Percentiles rank a stretch among this genome's conserved stretches.
Evolutionary conservation across 2,888 invertebrate species (phyloP).

Genomic region (Scaptomyza flava): DNA sequence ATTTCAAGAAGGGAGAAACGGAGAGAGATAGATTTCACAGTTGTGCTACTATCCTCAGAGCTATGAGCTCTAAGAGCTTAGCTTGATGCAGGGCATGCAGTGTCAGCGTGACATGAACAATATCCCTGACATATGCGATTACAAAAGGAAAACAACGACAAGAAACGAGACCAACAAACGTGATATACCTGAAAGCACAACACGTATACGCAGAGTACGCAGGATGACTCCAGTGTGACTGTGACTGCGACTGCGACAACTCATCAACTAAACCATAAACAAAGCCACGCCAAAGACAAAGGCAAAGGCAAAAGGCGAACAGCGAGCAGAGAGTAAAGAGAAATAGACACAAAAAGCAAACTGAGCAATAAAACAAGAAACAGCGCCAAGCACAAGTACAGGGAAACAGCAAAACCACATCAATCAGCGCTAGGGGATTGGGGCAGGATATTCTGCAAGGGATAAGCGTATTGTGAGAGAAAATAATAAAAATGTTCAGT

Average conservation of each 20-base stretch:
- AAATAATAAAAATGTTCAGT: conserved; percentile 47
- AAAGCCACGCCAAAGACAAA: conserved; percentile 43
- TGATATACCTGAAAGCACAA: conserved; percentile 10
- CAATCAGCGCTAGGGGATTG: conserved; percentile 63
- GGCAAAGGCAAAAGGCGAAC: conserved; percentile 25
- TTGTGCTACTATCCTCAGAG: background rate
- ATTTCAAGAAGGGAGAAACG: conserved; percentile 9
- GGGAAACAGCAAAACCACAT: conserved; percentile 69
- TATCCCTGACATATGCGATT: conserved; percentile 71
- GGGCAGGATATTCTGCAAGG: conserved; percentile 40
- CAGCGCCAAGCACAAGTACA: conserved; percentile 58
- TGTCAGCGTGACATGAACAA: conserved; percentile 61
- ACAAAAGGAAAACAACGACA: conserved; percentile 37
- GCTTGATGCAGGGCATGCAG: conserved; percentile 35
- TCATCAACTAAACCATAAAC: conserved; percentile 52
- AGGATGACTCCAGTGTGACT: conserved; percentile 7
- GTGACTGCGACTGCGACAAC: conserved; percentile 28
- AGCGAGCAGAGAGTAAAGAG: conserved; percentile 1
- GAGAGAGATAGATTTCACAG: conserved; percentile 28
- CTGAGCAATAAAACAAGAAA: conserved; percentile 74
- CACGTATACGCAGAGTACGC: conserved; percentile 31
- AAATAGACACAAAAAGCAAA: conserved; percentile 61
- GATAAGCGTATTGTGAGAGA: conserved; percentile 72
- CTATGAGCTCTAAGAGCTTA: background rate
- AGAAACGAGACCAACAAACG: conserved; percentile 17